Base-by-base conservation (phyloP, 1,140 invertebrate species). In the Calycopis cecrops region DNA sequence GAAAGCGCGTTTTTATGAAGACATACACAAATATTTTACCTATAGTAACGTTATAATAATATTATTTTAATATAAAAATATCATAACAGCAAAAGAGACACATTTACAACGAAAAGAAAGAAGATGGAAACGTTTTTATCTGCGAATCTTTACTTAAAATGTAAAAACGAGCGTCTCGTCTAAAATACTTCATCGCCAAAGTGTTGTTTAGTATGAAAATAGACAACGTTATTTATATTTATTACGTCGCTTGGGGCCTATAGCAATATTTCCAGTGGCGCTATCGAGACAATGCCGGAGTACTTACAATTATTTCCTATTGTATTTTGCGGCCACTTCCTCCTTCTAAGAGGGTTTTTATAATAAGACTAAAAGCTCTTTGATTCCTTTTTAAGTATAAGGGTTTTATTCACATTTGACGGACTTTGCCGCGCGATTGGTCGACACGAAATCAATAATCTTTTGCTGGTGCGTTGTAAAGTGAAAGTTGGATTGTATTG, bases 361-460 rank as follows among this genome's bases (percentile, higher is more conserved):
- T 75, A 79, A 79, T 75, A 79, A 76, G 76, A 63, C 72, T 72
- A 70, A 79, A 73, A 76, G 70, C 65, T 52, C 71, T 70, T 73
- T 76, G 70, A 76, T 79, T 73, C 58, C 59, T 63, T 62, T 69
- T 65, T 68, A 63, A 71, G 70, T 68, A 61, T 65, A 55, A 69
- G 57, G 63, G 63, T 70, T 74, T 65, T 63, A 60, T 64, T 67
- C 69, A 73, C 70, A 67, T 76, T 69, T 70, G 66, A 62, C 61
- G 57, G 62, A 58, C 62, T 69, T 73, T 65, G 66, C 54, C 7
- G 34, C 11, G 16, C 9, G 55, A 58, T 58, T 65, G 68, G 65
- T 70, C 59, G 63, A 59, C 57, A 49, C 54, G 35, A 59, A 65
- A 68, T 64, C 59, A 44, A 62, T 54, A 57, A 42, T 53, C 21